Percentiles rank a stretch among this genome's conserved stretches.
phyloP scores from a whole-genome alignment of 2,888 invertebrate species.

The Lithophane socia region DNA sequence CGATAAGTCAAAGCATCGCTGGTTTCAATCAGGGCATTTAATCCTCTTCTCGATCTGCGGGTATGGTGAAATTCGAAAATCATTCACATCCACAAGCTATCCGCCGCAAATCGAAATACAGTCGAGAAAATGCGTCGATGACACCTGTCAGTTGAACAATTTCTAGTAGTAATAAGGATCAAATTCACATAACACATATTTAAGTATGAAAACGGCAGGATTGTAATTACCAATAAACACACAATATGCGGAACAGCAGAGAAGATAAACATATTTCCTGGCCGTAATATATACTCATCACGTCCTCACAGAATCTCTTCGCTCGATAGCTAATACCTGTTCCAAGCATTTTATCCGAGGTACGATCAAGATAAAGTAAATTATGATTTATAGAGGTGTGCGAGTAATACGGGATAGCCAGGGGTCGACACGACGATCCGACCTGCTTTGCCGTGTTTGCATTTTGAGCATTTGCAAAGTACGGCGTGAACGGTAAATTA shows the following conservation, averaged over 20 bases:
- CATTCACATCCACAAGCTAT: not conserved
- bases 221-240: constrained; percentile 40
- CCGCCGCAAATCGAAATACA: constrained; percentile 1
- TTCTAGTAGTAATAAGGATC: too few species aligned
- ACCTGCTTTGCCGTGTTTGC: constrained; percentile 49
- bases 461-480: constrained; percentile 48
- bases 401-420: constrained; percentile 40
- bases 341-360: constrained; percentile 63
- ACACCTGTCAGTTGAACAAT: too few species aligned
- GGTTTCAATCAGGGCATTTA: not conserved
- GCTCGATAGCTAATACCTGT: constrained; percentile 67
- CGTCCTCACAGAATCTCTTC: constrained; percentile 58
- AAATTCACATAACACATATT: too few species aligned
- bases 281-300: constrained; percentile 60
- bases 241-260: constrained; percentile 14
- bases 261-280: constrained; percentile 38
- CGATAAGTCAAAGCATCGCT: not conserved
- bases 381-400: constrained; percentile 66
- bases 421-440: constrained; percentile 29
- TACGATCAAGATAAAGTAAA: constrained; percentile 65
- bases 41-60: not conserved
- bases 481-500: constrained; percentile 36
- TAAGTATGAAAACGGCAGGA: too few species aligned
- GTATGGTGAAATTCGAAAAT: not conserved
- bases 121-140: too few species aligned